Base-by-base conservation (phyloP, 53 echinoderm and acorn worm genomes). In the Echinometra lucunter region DNA sequence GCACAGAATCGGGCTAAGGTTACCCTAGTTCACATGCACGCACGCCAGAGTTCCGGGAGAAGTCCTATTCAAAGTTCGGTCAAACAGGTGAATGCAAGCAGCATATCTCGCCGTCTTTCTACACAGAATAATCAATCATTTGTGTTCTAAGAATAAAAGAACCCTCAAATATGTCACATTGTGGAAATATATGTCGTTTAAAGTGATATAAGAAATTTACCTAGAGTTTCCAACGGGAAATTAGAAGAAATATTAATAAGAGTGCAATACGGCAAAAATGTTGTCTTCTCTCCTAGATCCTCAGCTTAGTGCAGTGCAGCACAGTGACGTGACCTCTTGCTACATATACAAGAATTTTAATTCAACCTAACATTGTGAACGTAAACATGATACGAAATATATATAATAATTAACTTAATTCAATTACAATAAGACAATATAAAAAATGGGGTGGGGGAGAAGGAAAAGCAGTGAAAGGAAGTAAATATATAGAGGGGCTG, bases 301-400 rank as follows among this genome's bases (percentile, higher is more conserved):
- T n/a, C n/a, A n/a, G n/a, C n/a, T n/a, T n/a, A n/a, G n/a, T n/a
- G n/a, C n/a, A n/a, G n/a, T n/a, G 25, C 19, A 66, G 25, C 34
- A 10, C 74, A 74, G 74, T 35, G 47, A 85, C n/a, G n/a, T 44
- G 45, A 85, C 45, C 85, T 42, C 85, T n/a, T n/a, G n/a, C n/a
- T n/a, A n/a, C n/a, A n/a, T n/a, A n/a, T n/a, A n/a, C n/a, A n/a
- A n/a, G n/a, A n/a, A n/a, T n/a, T n/a, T n/a, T n/a, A n/a, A n/a
- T n/a, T n/a, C n/a, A n/a, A n/a, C n/a, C n/a, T n/a, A n/a, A n/a
- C n/a, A n/a, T n/a, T n/a, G n/a, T n/a, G n/a, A n/a, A n/a, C n/a
- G n/a, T n/a, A n/a, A n/a, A n/a, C n/a, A n/a, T n/a, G n/a, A n/a
- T n/a, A n/a, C n/a, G n/a, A n/a, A n/a, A n/a, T n/a, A n/a, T n/a